Conservation (phyloP, 2,113 vertebrate species). For the Procapra przewalskii region DNA sequence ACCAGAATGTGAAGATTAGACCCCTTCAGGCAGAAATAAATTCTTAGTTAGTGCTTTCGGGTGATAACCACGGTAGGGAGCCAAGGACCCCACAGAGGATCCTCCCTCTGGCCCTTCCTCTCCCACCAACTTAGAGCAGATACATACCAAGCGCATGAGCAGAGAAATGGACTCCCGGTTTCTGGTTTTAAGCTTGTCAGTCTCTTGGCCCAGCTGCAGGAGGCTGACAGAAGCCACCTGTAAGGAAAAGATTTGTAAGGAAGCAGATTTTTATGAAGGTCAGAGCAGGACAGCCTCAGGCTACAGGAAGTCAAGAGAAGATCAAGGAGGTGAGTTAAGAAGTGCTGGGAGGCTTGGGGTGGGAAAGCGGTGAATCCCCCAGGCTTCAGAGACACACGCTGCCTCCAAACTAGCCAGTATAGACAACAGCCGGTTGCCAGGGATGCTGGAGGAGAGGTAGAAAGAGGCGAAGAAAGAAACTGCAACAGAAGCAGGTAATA, state of each 20-base stretch:
- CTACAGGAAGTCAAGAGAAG: conserved; percentile 48
- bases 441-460: background rate
- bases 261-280: conserved; percentile 61
- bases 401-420: background rate
- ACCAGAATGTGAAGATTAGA: background rate
- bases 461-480: background rate
- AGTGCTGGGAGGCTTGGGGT: background rate
- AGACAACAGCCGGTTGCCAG: background rate
- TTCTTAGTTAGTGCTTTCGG: background rate
- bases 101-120: background rate
- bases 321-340: conserved; percentile 45
- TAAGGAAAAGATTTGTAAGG: conserved; percentile 36
- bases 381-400: background rate
- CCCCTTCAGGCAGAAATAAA: background rate
- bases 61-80: background rate
- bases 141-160: conserved; percentile 89
- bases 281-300: conserved; percentile 52
- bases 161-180: conserved; percentile 93
- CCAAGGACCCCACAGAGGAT: conserved; percentile 3
- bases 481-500: background rate
- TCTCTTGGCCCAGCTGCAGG: conserved; percentile 90
- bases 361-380: background rate
- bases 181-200: conserved; percentile 84
- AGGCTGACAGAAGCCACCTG: conserved; percentile 91
- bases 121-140: background rate